Conservation (phyloP, 2,888 invertebrate genomes). For the Teinopalpus imperialis region DNA sequence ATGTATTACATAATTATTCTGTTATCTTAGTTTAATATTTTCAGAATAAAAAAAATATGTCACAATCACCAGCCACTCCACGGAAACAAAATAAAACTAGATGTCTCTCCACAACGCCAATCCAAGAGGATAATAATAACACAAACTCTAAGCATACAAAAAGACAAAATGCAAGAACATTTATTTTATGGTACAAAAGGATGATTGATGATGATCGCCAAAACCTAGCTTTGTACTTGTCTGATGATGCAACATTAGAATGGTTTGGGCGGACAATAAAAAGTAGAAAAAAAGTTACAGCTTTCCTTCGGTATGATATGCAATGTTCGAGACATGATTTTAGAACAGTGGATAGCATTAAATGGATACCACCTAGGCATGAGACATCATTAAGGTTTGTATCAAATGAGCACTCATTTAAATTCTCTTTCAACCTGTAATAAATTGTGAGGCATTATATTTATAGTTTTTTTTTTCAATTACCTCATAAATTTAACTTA, state of each 20-base stretch:
- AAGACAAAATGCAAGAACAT: constrained; percentile 60
- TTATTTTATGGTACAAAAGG: constrained; percentile 70
- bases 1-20: no score
- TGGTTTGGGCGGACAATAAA: constrained; percentile 85
- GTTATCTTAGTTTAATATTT: no score
- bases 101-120: constrained; percentile 29
- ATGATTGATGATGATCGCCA: constrained; percentile 76
- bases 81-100: constrained; percentile 41
- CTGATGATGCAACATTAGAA: constrained; percentile 79
- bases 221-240: constrained; percentile 69
- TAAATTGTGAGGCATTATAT: constrained; percentile 13
- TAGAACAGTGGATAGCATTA: constrained; percentile 64
- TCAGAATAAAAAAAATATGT: constrained; percentile 50
- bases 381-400: constrained; percentile 56
- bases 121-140: constrained; percentile 51
- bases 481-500: no score
- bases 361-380: constrained; percentile 52
- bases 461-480: constrained; percentile 19
- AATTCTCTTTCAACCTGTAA: no score
- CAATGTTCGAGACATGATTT: constrained; percentile 76
- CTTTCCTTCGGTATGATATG: constrained; percentile 80
- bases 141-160: constrained; percentile 43
- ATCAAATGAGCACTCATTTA: constrained; percentile 9
- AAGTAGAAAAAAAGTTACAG: constrained; percentile 79
- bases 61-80: constrained; percentile 44